Evolutionary conservation across 1,140 invertebrate species (phyloP), one percentile per base, ranked within the genome.

Genomic region (Pectinophora gossypiella): DNA sequence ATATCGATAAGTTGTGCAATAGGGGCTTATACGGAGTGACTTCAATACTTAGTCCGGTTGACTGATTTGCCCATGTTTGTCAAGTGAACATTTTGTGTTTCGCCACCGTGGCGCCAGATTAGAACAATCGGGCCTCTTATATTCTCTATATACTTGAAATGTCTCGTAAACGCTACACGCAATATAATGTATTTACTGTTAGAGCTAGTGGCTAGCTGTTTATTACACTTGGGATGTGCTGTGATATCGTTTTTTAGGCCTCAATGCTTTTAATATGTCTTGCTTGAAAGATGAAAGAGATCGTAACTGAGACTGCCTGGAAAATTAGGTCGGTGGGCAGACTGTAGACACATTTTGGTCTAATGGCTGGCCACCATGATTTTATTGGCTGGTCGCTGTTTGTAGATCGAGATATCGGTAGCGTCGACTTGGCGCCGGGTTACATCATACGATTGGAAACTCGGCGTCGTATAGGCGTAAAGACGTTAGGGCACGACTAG

Each of bases 361-460:
- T 32, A 32, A 32, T 32, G 27, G 27, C 27, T 32, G n/a, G 27
- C 27, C 27, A 32, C 27, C 27, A 32, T 32, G 27, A n/a, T 32
- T 32, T 32, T 32, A 32, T 32, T 32, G 27, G 27, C 27, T 9
- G 27, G 27, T 32, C 27, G n/a, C 9, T 32, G 27, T 32, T 32
- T n/a, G 22, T 23, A 4, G 27, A 32, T 32, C 27, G 27, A 9
- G 27, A 32, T 32, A 32, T 32, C 27, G 27, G 36, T 18, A 40
- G 10, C 36, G 36, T 10, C 36, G n/a, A 3, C 6, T 16, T 18
- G 36, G 36, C 36, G 36, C 36, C 36, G n/a, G 57, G 62, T 81
- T 79, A 79, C 77, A 76, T 81, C 76, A 84, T 64, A 45, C 70
- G 56, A 73, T 80, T 75, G 78, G 80, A 81, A 84, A 81, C n/a